Conservation (phyloP, 2,888 invertebrate species). For the Scaptodrosophila latifasciaeformis region DNA sequence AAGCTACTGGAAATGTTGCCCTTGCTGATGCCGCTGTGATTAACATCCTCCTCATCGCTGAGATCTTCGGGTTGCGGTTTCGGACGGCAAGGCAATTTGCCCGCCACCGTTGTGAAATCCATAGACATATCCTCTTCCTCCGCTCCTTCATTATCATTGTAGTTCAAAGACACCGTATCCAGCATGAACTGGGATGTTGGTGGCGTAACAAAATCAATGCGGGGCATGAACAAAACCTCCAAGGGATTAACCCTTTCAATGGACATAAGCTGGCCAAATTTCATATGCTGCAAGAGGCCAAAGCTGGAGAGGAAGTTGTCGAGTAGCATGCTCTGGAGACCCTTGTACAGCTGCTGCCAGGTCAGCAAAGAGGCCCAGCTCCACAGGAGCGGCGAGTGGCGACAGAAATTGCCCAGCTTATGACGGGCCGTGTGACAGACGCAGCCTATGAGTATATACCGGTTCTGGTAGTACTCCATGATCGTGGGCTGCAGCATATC, state of each 20-base stretch:
- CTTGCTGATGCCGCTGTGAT: conserved; percentile 12
- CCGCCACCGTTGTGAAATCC: too few species aligned
- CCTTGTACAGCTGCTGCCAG: conserved; percentile 96
- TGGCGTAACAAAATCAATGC: too few species aligned
- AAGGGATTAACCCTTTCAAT: conserved; percentile 77
- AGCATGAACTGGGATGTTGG: too few species aligned
- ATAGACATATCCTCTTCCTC: too few species aligned
- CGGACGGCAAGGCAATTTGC: too few species aligned
- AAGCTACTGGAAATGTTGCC: conserved; percentile 7
- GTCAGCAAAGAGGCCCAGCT: conserved; percentile 93
- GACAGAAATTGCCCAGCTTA: conserved; percentile 96
- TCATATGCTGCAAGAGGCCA: conserved; percentile 93
- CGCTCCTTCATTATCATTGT: too few species aligned
- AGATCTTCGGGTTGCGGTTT: too few species aligned
- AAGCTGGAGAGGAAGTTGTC: conserved; percentile 96
- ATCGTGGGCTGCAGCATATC: conserved; percentile 88
- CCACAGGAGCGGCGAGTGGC: conserved; percentile 99
- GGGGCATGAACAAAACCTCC: too few species aligned
- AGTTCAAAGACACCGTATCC: too few species aligned
- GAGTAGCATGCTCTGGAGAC: conserved; percentile 98
- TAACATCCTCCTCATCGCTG: neutral
- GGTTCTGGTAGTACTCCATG: conserved; percentile 79
- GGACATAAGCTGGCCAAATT: conserved; percentile 91
- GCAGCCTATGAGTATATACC: conserved; percentile 93
- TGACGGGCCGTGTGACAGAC: conserved; percentile 89